Conservation (phyloP, 2,797 vertebrate genomes). For the Micropoecilia bifurca region DNA sequence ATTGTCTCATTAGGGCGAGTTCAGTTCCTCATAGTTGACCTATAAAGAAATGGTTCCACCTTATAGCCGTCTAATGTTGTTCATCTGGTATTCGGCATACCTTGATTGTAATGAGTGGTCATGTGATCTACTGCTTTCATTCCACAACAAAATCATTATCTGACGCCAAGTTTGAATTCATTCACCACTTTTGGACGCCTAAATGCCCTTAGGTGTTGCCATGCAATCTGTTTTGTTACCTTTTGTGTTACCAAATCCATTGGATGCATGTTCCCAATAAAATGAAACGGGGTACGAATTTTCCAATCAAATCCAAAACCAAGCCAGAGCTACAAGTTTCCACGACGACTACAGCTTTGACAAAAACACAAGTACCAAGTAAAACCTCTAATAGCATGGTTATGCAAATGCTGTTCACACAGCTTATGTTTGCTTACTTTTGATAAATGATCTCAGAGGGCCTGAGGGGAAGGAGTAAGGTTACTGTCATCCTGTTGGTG, state of each 20-base stretch:
- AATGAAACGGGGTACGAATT: neutral
- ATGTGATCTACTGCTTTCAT: neutral
- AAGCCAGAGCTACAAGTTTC: neutral
- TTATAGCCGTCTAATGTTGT: neutral
- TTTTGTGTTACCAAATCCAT: neutral
- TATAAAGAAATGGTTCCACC: neutral
- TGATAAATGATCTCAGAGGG: slow-evolving; percentile 2
- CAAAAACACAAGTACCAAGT: neutral
- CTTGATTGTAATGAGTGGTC: neutral
- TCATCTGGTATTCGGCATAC: neutral
- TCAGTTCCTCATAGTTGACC: neutral
- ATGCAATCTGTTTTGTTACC: neutral
- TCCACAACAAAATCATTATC: neutral
- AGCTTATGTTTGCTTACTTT: neutral
- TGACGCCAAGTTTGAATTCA: neutral
- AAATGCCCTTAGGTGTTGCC: neutral
- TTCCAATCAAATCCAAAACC: neutral
- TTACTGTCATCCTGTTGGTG: slow-evolving; percentile 34
- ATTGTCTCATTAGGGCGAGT: neutral
- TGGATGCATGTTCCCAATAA: neutral
- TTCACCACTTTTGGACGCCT: neutral
- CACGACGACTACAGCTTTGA: neutral
- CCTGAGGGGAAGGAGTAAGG: slow-evolving; percentile 39
- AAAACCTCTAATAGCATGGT: neutral
- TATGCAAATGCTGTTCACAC: neutral